phyloP scores from a whole-genome alignment of 2,113 vertebrate species.

The Patagioenas fasciata region DNA sequence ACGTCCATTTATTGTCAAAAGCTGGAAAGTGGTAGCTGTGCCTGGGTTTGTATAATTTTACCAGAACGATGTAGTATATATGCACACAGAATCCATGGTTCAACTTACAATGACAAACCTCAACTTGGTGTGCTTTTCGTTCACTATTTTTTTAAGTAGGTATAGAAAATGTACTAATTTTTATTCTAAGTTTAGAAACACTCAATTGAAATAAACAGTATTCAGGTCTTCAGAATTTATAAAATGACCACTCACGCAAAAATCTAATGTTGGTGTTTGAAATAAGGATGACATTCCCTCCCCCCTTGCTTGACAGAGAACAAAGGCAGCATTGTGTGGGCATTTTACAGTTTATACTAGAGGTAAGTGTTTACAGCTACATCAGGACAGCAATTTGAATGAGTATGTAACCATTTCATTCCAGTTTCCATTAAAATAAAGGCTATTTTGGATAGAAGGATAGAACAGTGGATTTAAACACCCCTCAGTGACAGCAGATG shows the following conservation, averaged over 20 bases:
- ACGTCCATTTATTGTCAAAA: not conserved
- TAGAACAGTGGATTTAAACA: not conserved
- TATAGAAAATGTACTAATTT: not conserved
- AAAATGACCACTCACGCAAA: not conserved
- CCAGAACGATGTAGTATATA: not conserved
- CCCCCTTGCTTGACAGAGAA: not conserved
- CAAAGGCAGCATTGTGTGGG: slow-evolving; percentile 18
- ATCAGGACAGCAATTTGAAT: not conserved
- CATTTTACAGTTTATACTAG: not conserved
- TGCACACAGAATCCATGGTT: not conserved
- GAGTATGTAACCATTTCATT: not conserved
- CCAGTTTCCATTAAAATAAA: not conserved
- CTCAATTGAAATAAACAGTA: not conserved
- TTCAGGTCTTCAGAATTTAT: not conserved
- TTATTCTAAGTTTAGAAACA: not conserved
- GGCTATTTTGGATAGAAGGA: not conserved
- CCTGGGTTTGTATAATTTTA: not conserved
- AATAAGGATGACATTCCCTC: not conserved
- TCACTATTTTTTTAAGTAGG: not conserved
- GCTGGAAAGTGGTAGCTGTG: not conserved
- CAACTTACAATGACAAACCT: not conserved
- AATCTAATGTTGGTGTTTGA: not conserved
- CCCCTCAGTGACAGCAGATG: not conserved
- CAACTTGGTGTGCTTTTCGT: not conserved
- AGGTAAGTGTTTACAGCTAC: slow-evolving; percentile 12